Base-by-base conservation (phyloP, 2,888 invertebrate genomes). In the Nomada fabriciana region DNA sequence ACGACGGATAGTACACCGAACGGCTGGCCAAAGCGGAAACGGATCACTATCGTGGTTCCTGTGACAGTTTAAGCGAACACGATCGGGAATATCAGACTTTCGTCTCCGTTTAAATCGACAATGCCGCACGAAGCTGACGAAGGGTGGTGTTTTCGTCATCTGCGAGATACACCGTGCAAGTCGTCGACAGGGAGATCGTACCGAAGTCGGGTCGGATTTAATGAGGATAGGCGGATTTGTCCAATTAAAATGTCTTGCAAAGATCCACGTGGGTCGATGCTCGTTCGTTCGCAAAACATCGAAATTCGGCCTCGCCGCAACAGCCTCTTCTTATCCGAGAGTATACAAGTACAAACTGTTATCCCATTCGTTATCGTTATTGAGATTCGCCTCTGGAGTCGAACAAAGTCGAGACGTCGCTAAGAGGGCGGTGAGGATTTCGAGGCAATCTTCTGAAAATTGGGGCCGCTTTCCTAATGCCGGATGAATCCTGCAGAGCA, bases 151-250 rank as follows among this genome's bases (percentile, higher is more conserved):
- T 84, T 74, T 67, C 79, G 77, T 89, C 90, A 89, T 90, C 91
- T 85, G 80, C 83, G 88, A 79, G 60, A 71, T 84, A 75, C 78
- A 57, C 11, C 23, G 20, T 15, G 63, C 77, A 76, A 64, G 80
- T 76, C 71, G 76, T 80, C 60, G 74, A 69, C 57, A 69, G 72
- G 53, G 80, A 63, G 79, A 84, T 79, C 74, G 71, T 60, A 68
- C 55, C 50, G 88, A 89, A 89, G 86, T 88, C 90, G 87, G 86
- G 82, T 80, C 80, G 90, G 93, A 93, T 93, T 94, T 94, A 94
- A 94, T 94, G 94, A 94, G 93, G 93, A 93, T 94, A 94, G 94
- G 94, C 93, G 94, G 94, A 94, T 94, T 94, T 94, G 94, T 94
- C 94, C 94, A 94, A 94, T 94, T 94, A 94, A 94, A 94, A 93